Base-by-base conservation (phyloP, 2,888 invertebrate genomes). In the Psylliodes chrysocephalus region DNA sequence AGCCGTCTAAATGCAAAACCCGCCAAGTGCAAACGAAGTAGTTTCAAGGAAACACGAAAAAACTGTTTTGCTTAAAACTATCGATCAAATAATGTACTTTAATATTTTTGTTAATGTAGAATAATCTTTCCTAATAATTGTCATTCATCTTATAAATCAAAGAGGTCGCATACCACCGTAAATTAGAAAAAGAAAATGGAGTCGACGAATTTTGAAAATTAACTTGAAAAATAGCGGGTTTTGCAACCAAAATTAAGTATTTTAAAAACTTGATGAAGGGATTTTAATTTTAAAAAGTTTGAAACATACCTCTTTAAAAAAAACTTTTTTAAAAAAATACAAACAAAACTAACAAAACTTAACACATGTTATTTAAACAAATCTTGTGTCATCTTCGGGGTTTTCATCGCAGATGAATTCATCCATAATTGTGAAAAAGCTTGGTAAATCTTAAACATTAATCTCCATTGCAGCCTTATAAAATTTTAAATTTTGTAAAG, bases 331-430 rank as follows among this genome's bases (percentile, higher is more conserved):
- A 35, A 14, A 14, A 2, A 6, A 22, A 22, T n/a, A 22, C 22
- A 4, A 22, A 22, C 6, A 22, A 22, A 22, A 22, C 6, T 22
- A 22, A 22, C 22, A 22, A 2, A 35, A 35, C 35, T n/a, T 35
- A 40, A 40, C 14, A 40, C n/a, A 40, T 14, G 14, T 19, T 57
- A 46, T 33, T 47, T 57, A 47, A 47, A 57, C 57, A 57, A 57
- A 57, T 57, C 57, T 57, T 57, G 57, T 47, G 57, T 57, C 57
- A 57, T 57, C 57, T 57, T 57, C 57, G 10, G 57, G 57, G 57
- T 57, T 57, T 57, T 47, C 28, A 10, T 57, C 12, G 47, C 35
- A 47, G 47, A 18, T 47, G 19, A 57, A 57, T 57, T 57, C 57
- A 47, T 57, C 57, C 19, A 17, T 57, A 17, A 47, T 57, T 57